Evolutionary conservation across 1,140 invertebrate species (phyloP).

Genomic region (Brachionus rubens): DNA sequence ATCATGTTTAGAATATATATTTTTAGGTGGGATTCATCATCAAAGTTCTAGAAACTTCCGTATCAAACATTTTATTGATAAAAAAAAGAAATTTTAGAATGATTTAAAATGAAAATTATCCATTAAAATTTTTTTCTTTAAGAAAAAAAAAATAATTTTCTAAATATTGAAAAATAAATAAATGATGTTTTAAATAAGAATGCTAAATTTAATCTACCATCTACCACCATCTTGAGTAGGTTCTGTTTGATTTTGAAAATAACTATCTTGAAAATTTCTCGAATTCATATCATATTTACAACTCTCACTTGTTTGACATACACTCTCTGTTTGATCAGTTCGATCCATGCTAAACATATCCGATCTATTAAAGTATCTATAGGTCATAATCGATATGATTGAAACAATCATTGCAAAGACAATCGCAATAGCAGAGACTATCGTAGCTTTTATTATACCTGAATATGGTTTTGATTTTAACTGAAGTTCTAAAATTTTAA

Average conservation of each 20-base stretch:
- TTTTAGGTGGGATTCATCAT: too few relatives aligned
- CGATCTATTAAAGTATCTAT: not conserved
- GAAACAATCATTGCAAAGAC: constrained; percentile 32
- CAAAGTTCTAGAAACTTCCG: too few relatives aligned
- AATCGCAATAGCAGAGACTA: constrained; percentile 13
- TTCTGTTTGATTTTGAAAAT: constrained; percentile 20
- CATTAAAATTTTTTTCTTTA: too few relatives aligned
- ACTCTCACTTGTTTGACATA: constrained; percentile 33
- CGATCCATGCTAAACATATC: not conserved
- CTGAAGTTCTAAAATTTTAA: constrained; percentile 18
- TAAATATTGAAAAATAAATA: too few relatives aligned
- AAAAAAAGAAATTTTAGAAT: too few relatives aligned
- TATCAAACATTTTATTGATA: too few relatives aligned
- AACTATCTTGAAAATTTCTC: constrained; percentile 28
- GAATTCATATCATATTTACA: constrained; percentile 46
- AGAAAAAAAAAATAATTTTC: too few relatives aligned
- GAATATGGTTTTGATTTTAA: constrained; percentile 13
- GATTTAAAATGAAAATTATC: too few relatives aligned
- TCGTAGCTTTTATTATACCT: not conserved
- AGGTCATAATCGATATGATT: constrained; percentile 5
- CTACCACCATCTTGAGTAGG: not conserved
- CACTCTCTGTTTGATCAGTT: constrained; percentile 1
- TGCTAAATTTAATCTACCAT: not conserved
- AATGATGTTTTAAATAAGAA: too few relatives aligned
- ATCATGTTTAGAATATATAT: too few relatives aligned